phyloP scores from a whole-genome alignment of 30 jellyfish, hydroid and myxozoan species.

The Hydractinia symbiolongicarpus region DNA sequence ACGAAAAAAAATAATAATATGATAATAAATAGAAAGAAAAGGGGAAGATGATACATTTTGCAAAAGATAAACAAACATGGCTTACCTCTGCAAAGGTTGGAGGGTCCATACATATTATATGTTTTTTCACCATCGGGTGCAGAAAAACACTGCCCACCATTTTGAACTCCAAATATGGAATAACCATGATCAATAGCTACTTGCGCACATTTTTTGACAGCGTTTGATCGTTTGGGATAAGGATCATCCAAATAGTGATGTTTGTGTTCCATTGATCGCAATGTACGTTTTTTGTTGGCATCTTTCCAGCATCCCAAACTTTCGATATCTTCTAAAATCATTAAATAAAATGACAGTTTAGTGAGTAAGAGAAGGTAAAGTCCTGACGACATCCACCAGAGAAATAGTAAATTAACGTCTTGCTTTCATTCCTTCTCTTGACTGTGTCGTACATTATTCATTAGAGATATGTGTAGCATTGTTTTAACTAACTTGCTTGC shows the following conservation, averaged over 20 bases:
- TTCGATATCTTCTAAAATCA: conserved; percentile 47
- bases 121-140: conserved; percentile 67
- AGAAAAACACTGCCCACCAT: conserved; percentile 97
- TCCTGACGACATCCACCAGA: neutral
- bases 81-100: conserved; percentile 90
- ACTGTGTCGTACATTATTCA: too few species aligned
- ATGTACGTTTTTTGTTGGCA: conserved; percentile 54
- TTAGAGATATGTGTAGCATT: too few species aligned
- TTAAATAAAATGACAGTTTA: neutral
- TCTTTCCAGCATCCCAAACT: conserved; percentile 98
- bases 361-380: neutral
- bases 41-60: neutral
- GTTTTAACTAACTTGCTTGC: too few species aligned
- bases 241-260: conserved; percentile 51
- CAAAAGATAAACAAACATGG: neutral
- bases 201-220: conserved; percentile 72
- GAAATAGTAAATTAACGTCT: too few species aligned
- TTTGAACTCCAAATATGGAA: conserved; percentile 75
- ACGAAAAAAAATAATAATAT: too few species aligned
- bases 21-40: too few species aligned
- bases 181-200: conserved; percentile 59
- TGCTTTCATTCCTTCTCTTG: too few species aligned
- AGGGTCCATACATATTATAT: conserved; percentile 86
- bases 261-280: conserved; percentile 68
- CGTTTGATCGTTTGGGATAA: conserved; percentile 55